phyloP scores from a whole-genome alignment of 2,113 vertebrate species.

The Symphodus melops region DNA sequence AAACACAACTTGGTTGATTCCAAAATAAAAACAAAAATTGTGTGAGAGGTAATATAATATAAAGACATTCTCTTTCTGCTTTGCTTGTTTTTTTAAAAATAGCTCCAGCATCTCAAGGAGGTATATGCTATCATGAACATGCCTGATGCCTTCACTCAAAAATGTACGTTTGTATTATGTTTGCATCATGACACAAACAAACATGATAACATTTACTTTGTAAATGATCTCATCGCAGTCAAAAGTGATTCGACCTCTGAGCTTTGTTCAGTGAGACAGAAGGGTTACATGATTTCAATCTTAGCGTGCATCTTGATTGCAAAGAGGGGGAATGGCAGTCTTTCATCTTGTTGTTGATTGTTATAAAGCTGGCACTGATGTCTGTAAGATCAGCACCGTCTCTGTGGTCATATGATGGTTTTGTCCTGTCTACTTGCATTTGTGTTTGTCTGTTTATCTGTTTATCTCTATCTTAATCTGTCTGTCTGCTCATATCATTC shows the following conservation, averaged over 20 bases:
- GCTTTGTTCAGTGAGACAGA: slow-evolving; percentile 42
- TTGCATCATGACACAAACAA: slow-evolving; percentile 61
- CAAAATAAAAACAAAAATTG: neutral
- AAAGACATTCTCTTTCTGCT: neutral
- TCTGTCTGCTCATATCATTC: slow-evolving; percentile 35
- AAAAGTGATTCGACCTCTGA: slow-evolving; percentile 46
- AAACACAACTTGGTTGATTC: neutral
- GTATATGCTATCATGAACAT: neutral
- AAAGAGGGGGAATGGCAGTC: slow-evolving; percentile 25
- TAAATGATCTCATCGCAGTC: slow-evolving; percentile 57
- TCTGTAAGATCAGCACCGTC: slow-evolving; percentile 33
- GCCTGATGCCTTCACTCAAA: slow-evolving; percentile 30
- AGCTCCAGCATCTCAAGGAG: slow-evolving; percentile 18
- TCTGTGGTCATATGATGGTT: slow-evolving; percentile 14
- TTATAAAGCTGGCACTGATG: slow-evolving; percentile 9
- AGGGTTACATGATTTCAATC: slow-evolving; percentile 43
- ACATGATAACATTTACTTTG: slow-evolving; percentile 55
- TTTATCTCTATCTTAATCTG: slow-evolving; percentile 37
- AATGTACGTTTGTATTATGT: slow-evolving; percentile 57
- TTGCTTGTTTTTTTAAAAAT: slow-evolving; percentile 6
- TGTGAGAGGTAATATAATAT: slow-evolving; percentile 8
- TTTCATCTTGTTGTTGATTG: slow-evolving; percentile 53
- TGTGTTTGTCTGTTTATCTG: slow-evolving; percentile 32
- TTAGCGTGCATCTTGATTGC: slow-evolving; percentile 63
- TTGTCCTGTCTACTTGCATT: slow-evolving; percentile 12